Conservation (phyloP, 2,113 vertebrate genomes). For the Dendropsophus ebraccatus region DNA sequence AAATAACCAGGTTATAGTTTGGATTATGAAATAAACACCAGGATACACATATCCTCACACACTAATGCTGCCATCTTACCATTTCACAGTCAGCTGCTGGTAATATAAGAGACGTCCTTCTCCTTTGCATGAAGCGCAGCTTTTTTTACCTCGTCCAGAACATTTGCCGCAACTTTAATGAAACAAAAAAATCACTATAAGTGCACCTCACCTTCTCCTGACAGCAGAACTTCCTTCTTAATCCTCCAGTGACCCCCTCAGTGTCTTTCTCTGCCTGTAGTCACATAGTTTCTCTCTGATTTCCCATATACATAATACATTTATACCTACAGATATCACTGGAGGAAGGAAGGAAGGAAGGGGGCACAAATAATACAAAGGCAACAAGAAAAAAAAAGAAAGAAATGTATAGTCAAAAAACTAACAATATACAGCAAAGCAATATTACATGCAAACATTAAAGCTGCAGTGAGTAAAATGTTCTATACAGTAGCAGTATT, state of each 20-base stretch:
- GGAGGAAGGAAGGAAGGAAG: not conserved
- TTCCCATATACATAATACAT: not conserved
- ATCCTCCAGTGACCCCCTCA: not conserved
- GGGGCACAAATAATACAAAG: not conserved
- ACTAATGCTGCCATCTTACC: not conserved
- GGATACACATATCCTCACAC: too few relatives aligned
- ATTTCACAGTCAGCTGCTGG: not conserved
- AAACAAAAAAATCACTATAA: too few relatives aligned
- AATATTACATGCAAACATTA: too few relatives aligned
- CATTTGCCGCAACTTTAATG: constrained; percentile 14
- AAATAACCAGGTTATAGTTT: too few relatives aligned
- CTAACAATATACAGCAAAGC: too few relatives aligned
- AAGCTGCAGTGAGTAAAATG: too few relatives aligned
- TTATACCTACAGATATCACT: not conserved
- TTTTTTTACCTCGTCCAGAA: constrained; percentile 12
- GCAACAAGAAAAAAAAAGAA: not conserved
- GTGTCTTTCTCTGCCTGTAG: not conserved
- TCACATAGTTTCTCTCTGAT: not conserved
- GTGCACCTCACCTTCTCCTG: too few relatives aligned
- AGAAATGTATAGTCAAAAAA: too few relatives aligned
- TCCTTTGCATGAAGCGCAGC: not conserved
- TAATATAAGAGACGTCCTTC: not conserved
- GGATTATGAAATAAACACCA: too few relatives aligned
- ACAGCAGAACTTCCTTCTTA: too few relatives aligned
- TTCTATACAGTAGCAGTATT: not conserved